A percentile compares a stretch with the other conserved stretches of the same genome.
phyloP scores from a whole-genome alignment of 2,113 vertebrate species.

The Rhinoderma darwinii region DNA sequence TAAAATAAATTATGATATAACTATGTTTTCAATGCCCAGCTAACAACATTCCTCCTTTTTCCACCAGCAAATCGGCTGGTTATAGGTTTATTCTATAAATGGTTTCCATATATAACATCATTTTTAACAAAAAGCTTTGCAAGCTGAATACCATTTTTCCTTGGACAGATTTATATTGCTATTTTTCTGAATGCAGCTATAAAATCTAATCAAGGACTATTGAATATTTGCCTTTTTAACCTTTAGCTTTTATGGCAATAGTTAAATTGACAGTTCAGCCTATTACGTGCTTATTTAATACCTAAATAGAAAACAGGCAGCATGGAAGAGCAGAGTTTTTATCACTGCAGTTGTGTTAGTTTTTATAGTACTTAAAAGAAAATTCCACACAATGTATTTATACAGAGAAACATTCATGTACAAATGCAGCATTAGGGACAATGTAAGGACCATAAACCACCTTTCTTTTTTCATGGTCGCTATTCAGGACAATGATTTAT shows the following conservation, averaged over 20 bases:
- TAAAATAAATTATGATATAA: constrained; percentile 52
- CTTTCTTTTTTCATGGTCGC: neutral
- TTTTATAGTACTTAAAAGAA: neutral
- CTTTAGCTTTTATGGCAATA: constrained; percentile 41
- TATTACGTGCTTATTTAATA: neutral
- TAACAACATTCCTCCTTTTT: constrained; percentile 46
- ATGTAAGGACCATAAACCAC: neutral
- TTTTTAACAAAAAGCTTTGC: constrained; percentile 19
- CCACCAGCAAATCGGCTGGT: neutral
- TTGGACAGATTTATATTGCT: constrained; percentile 21
- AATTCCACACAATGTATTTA: neutral
- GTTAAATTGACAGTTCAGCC: constrained; percentile 31
- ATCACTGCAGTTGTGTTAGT: neutral
- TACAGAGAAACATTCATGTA: neutral
- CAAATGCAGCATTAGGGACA: neutral
- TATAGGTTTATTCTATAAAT: constrained; percentile 18
- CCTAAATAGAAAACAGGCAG: constrained; percentile 22
- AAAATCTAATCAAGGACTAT: constrained; percentile 46
- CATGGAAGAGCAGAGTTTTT: neutral
- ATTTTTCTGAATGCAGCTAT: constrained; percentile 31
- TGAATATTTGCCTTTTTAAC: constrained; percentile 51
- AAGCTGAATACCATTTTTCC: constrained; percentile 24
- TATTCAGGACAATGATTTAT: too few relatives aligned
- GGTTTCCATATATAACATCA: constrained; percentile 27
- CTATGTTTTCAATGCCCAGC: constrained; percentile 31